These are phyloP conservation scores for Macrosteles quadrilineatus DNA, from an alignment of 1,140 invertebrate species.

Conservation along the genomic window DNA sequence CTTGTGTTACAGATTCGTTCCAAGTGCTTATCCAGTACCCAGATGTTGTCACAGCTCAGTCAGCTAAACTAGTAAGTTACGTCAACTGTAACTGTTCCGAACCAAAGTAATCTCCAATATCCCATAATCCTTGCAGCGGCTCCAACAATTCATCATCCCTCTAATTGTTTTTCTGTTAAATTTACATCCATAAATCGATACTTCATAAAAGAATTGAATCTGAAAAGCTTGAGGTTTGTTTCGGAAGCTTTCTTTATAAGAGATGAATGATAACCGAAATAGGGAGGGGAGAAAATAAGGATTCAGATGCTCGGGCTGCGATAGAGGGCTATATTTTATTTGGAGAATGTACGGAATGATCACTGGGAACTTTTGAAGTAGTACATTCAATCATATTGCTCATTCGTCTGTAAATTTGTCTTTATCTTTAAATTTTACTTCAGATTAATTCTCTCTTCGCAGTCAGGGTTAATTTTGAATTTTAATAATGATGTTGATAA, in stretches of 20 bases:
- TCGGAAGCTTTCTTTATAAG: no score
- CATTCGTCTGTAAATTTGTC: no score
- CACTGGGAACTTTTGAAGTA: background rate
- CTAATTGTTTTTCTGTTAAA: no score
- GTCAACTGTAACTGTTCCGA: background rate
- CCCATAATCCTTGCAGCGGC: background rate
- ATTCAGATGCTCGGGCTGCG: background rate
- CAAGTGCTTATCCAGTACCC: conserved; percentile 99
- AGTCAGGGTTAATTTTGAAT: no score
- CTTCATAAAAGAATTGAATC: background rate
- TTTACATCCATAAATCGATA: background rate
- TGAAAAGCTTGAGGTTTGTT: no score
- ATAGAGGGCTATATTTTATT: background rate
- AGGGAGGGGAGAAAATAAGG: background rate
- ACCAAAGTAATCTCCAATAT: background rate
- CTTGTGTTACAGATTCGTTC: conserved; percentile 98
- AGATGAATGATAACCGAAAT: background rate
- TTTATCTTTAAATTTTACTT: no score
- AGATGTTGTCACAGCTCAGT: conserved; percentile 93
- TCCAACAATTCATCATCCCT: background rate
- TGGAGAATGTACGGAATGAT: background rate
- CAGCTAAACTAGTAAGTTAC: conserved; percentile 86
- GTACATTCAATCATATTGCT: no score
- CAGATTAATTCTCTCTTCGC: no score
- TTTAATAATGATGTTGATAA: no score